These are phyloP conservation scores for Mercenaria mercenaria DNA, from an alignment of 1,140 invertebrate species.

Conservation along the genomic window DNA sequence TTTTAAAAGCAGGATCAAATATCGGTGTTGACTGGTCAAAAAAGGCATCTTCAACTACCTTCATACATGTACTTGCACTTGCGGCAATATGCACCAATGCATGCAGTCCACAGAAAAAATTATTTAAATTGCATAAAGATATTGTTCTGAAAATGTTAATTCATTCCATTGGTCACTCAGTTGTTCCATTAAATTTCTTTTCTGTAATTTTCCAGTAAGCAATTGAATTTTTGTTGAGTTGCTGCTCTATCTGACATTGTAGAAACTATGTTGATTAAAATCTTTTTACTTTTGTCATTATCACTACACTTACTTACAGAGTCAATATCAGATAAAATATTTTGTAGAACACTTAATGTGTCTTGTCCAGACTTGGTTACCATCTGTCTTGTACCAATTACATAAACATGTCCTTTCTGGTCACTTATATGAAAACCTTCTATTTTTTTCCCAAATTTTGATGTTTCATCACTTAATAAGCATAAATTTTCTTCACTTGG, in stretches of 20 bases:
- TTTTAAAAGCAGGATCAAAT: constrained; percentile 47
- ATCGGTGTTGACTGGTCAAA: constrained; percentile 42
- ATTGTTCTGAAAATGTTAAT: constrained; percentile 26
- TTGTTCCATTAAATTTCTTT: constrained; percentile 15
- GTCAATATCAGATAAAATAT: constrained; percentile 57
- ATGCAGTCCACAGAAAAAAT: constrained; percentile 61
- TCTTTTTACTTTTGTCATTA: constrained; percentile 34
- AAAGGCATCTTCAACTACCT: background rate
- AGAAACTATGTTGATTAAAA: constrained; percentile 60
- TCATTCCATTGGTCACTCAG: constrained; percentile 16
- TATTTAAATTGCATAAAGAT: constrained; percentile 30
- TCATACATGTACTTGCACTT: constrained; percentile 1
- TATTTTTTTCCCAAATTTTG: constrained; percentile 41
- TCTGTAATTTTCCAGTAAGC: constrained; percentile 43
- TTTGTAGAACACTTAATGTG: constrained; percentile 17
- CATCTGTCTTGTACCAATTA: constrained; percentile 28
- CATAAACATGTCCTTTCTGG: background rate
- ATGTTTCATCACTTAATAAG: constrained; percentile 39
- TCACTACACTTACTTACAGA: background rate
- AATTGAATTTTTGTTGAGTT: constrained; percentile 61
- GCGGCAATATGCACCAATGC: constrained; percentile 54
- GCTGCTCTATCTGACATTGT: constrained; percentile 65
- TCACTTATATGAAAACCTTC: constrained; percentile 27
- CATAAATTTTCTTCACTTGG: constrained; percentile 11
- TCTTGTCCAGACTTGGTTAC: constrained; percentile 49